Base-by-base conservation (phyloP, 2,888 invertebrate species). In the Cataglyphis rosenhaueri region DNA sequence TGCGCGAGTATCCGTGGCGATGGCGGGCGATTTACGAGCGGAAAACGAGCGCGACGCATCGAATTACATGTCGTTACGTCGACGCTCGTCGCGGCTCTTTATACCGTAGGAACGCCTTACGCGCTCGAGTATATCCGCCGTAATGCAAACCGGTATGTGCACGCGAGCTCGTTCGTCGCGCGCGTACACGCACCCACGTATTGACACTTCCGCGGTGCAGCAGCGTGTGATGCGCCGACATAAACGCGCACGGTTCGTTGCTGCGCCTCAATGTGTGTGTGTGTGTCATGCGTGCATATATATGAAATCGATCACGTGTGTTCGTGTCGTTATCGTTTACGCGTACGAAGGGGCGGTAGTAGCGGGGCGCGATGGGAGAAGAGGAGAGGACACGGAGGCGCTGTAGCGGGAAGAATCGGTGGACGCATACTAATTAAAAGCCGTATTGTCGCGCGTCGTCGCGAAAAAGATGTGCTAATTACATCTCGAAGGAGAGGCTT, bases 391-490 rank as follows among this genome's bases (percentile, higher is more conserved):
- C 25, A 38, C 29, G 61, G 38, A 6, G 29, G 84, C 75, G 73
- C 62, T 62, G 57, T 71, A 76, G 81, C 18, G 65, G 48, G 71
- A 84, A 85, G 73, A 84, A 85, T 75, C 83, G 82, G 74, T 81
- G 82, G 85, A 86, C 83, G 82, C 91, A 92, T 93, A 93, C 92
- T 93, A 93, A 93, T 93, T 94, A 93, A 91, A 89, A 85, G 82
- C 81, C 83, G 83, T 85, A 94, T 94, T 94, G 92, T 94, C 66
- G 87, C 88, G 83, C 38, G 81, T 78, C 88, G 90, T 88, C 90
- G 90, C 91, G 92, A 84, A 81, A 81, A 93, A 93, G 93, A 93
- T 91, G 91, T 92, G 93, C 94, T 94, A 93, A 94, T 93, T 94
- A 94, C 92, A 91, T 93, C 93, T 93, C 92, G 91, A 94, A 93